These are phyloP conservation scores for Cryptus viduatorius DNA, from an alignment of 2,888 invertebrate genomes.

Conservation along the genomic window DNA sequence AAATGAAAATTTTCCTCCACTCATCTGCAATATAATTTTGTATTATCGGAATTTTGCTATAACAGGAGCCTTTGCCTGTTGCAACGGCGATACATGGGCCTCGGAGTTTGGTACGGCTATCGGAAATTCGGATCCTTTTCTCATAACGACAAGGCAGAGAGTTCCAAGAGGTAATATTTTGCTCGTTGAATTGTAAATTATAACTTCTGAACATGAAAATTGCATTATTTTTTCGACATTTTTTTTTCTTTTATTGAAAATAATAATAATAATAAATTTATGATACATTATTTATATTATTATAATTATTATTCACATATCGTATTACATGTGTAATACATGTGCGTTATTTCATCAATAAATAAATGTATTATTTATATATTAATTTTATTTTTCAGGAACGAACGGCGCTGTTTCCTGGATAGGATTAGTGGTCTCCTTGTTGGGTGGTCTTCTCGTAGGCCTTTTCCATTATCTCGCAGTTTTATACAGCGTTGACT, in stretches of 20 bases:
- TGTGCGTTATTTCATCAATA: too few species aligned
- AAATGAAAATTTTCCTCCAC: not conserved
- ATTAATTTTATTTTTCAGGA: constrained; percentile 86
- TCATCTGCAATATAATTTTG: too few species aligned
- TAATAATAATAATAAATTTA: too few species aligned
- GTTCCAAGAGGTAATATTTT: constrained; percentile 90
- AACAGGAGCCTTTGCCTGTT: constrained; percentile 91
- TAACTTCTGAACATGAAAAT: not conserved
- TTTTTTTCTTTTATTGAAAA: too few species aligned
- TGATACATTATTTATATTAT: too few species aligned
- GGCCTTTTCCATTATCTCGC: constrained; percentile 91
- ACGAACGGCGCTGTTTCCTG: constrained; percentile 95
- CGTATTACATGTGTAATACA: too few species aligned
- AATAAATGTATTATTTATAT: not conserved
- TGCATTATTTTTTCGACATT: not conserved
- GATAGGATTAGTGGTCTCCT: constrained; percentile 87
- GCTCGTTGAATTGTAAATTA: not conserved
- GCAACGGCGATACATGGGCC: constrained; percentile 96
- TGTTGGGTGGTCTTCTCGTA: constrained; percentile 89
- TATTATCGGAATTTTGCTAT: not conserved
- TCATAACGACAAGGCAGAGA: constrained; percentile 90
- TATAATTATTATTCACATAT: too few species aligned
- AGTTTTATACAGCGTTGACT: constrained; percentile 88
- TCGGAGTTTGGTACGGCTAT: constrained; percentile 94
- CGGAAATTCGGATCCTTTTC: constrained; percentile 89